A percentile compares a stretch with the other conserved stretches of the same genome.
These are phyloP conservation scores for Sesia bembeciformis DNA, from an alignment of 2,888 invertebrate genomes.

Conservation along the genomic window DNA sequence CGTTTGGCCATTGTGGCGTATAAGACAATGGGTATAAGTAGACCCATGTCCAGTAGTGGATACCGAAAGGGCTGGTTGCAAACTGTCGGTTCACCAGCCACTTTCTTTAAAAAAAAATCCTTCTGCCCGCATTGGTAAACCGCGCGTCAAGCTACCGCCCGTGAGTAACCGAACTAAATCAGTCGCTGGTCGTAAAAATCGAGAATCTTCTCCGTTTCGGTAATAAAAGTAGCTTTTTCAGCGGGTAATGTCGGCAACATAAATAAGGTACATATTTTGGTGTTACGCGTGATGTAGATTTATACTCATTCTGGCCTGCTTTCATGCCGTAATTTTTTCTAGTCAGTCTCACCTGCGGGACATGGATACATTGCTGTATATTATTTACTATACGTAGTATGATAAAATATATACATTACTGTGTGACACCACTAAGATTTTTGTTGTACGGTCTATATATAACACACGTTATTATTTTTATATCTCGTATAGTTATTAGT, in stretches of 20 bases:
- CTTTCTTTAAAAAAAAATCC: no score
- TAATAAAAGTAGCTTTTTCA: slow-evolving; percentile 22
- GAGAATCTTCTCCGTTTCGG: slow-evolving; percentile 16
- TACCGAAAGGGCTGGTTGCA: no score
- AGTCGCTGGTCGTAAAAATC: slow-evolving; percentile 20
- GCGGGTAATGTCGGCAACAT: slow-evolving; percentile 17
- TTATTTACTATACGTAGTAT: not conserved
- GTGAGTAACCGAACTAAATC: not conserved
- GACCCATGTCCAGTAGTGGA: no score
- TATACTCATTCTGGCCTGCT: not conserved
- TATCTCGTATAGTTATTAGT: no score
- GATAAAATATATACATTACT: not conserved
- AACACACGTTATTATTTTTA: no score
- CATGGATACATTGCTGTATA: not conserved
- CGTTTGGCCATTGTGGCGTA: no score
- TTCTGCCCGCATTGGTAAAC: no score
- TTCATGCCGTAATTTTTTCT: not conserved
- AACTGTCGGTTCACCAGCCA: no score
- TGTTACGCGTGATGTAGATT: slow-evolving; percentile 1
- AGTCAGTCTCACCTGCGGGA: not conserved
- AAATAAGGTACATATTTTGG: slow-evolving; percentile 14
- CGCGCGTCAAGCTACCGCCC: no score
- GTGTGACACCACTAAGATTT: no score
- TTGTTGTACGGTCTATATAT: no score
- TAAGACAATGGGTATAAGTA: no score